These are phyloP conservation scores for Drosophila seguyi DNA, from an alignment of 1,140 invertebrate genomes.

Conservation along the genomic window DNA sequence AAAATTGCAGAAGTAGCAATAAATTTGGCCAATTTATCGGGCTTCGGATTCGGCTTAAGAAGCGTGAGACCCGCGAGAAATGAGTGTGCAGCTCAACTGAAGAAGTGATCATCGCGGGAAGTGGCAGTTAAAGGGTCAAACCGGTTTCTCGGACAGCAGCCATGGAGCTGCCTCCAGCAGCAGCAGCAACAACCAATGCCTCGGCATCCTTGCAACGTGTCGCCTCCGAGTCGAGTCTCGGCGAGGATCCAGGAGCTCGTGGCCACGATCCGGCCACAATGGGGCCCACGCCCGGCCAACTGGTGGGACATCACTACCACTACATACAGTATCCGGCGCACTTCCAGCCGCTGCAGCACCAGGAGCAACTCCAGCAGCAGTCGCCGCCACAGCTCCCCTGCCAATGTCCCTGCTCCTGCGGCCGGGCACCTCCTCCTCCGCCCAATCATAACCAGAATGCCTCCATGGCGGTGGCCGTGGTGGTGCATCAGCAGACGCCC, in stretches of 20 bases:
- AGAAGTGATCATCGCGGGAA: conserved; percentile 47
- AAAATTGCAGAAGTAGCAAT: conserved; percentile 64
- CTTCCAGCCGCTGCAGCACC: conserved; percentile 54
- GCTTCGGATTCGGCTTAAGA: conserved; percentile 32
- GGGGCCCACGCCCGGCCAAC: conserved; percentile 17
- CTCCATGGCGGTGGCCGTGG: conserved; percentile 74
- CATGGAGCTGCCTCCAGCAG: conserved; percentile 51
- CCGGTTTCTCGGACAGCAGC: conserved; percentile 67
- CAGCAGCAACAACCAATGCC: conserved; percentile 20
- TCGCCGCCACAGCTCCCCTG: conserved; percentile 36
- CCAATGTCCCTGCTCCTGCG: conserved; percentile 78
- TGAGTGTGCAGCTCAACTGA: conserved; percentile 59
- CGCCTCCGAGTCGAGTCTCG: conserved; percentile 70
- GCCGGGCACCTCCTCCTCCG: conserved; percentile 59
- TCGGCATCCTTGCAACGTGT: conserved; percentile 77
- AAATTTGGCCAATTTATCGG: conserved; percentile 68
- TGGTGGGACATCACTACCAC: conserved; percentile 74
- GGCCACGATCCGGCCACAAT: conserved; percentile 21
- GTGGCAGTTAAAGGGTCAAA: conserved; percentile 78
- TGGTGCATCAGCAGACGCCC: conserved; percentile 74
- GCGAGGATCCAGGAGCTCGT: conserved; percentile 17
- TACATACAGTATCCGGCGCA: conserved; percentile 83
- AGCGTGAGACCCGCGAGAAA: conserved; percentile 63
- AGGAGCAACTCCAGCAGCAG: conserved; percentile 42
- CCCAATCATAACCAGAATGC: conserved; percentile 52